Evolutionary conservation across 1,140 invertebrate species (phyloP).

Genomic region (Pseudobourletiella spinata): DNA sequence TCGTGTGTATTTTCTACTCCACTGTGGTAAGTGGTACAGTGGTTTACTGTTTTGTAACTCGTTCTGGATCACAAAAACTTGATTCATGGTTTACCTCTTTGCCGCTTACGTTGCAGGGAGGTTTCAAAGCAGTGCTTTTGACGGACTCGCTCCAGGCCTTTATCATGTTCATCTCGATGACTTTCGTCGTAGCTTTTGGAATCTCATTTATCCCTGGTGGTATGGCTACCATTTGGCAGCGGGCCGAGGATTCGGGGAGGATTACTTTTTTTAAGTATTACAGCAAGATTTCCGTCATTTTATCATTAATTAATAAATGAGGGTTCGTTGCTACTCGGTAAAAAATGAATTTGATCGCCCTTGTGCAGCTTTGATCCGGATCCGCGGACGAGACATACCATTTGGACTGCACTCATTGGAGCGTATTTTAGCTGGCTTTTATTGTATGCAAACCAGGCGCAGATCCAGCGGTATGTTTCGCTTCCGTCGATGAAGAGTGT

Average conservation of each 20-base stretch:
- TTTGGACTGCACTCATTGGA: too few species aligned
- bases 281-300: too few species aligned
- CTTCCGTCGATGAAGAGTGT: slow-evolving; percentile 20
- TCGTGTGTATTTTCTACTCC: slow-evolving; percentile 34
- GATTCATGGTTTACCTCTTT: too few species aligned
- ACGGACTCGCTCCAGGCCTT: slow-evolving; percentile 65
- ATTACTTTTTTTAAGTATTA: slow-evolving; percentile 45
- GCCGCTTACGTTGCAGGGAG: too few species aligned
- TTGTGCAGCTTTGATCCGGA: slow-evolving; percentile 24
- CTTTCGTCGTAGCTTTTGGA: slow-evolving; percentile 46
- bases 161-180: slow-evolving; percentile 54
- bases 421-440: background rate
- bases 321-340: background rate
- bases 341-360: too few species aligned
- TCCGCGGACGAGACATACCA: too few species aligned
- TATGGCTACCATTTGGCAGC: slow-evolving; percentile 42
- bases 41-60: too few species aligned
- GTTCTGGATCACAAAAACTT: too few species aligned
- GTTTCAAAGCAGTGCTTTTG: slow-evolving; percentile 21
- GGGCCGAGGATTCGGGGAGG: slow-evolving; percentile 39
- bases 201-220: slow-evolving; percentile 43
- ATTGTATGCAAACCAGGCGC: slow-evolving; percentile 21
- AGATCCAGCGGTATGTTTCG: slow-evolving; percentile 28
- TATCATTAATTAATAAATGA: too few species aligned
- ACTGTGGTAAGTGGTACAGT: too few species aligned